A percentile compares a stretch with the other conserved stretches of the same genome.
phyloP scores from a whole-genome alignment of 2,797 vertebrate genomes.

The Gallirallus australis region DNA sequence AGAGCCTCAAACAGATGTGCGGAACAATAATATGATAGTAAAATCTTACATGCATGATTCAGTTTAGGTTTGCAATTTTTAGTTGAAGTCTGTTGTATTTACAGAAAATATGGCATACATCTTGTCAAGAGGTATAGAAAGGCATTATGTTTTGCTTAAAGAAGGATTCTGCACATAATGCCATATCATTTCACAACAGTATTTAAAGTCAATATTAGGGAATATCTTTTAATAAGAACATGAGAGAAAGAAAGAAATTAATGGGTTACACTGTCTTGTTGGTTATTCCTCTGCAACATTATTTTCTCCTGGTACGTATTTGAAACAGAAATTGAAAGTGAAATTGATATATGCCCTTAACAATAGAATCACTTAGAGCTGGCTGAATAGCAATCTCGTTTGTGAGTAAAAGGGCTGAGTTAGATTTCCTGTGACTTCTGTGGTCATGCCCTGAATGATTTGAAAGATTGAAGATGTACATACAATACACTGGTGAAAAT shows the following conservation, averaged over 20 bases:
- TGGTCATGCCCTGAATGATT: neutral
- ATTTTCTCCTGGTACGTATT: slow-evolving; percentile 19
- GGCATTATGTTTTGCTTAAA: slow-evolving; percentile 10
- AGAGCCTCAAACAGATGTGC: slow-evolving; percentile 52
- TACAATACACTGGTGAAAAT: neutral
- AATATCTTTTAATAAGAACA: slow-evolving; percentile 6
- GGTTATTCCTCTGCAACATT: neutral
- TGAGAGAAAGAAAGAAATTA: slow-evolving; percentile 11
- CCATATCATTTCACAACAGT: neutral
- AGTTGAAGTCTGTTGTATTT: slow-evolving; percentile 38
- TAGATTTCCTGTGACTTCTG: slow-evolving; percentile 10
- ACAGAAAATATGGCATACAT: slow-evolving; percentile 36
- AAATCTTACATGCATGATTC: slow-evolving; percentile 53
- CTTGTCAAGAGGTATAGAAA: slow-evolving; percentile 21
- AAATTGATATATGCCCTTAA: slow-evolving; percentile 34
- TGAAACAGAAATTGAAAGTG: slow-evolving; percentile 30
- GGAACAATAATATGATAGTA: slow-evolving; percentile 40
- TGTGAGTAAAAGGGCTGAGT: slow-evolving; percentile 22
- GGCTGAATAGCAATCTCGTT: slow-evolving; percentile 21
- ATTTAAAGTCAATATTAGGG: slow-evolving; percentile 1
- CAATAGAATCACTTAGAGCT: slow-evolving; percentile 4
- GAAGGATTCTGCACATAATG: neutral
- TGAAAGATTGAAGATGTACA: neutral
- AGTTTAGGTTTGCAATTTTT: slow-evolving; percentile 41
- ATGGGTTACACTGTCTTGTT: slow-evolving; percentile 13